Base-by-base conservation (phyloP, 2,888 invertebrate species). In the Phyllotreta cruciferae region DNA sequence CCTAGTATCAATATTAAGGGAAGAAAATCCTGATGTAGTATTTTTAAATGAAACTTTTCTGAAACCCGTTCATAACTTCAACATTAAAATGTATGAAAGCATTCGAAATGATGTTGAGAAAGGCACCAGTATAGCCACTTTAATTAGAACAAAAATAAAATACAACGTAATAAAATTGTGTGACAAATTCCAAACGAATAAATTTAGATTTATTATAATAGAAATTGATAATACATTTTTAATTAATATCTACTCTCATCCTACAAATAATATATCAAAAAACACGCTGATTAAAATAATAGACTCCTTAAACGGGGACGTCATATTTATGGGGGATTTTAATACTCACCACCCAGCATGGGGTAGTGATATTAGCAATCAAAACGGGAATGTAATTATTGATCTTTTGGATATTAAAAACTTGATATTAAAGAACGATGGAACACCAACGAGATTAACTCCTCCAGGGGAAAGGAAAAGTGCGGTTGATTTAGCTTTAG, bases 401-500 rank as follows among this genome's bases (percentile, higher is more conserved):
- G 14, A 45, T 24, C n/a, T 44, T 13, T 42, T 36, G 35, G 56
- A 36, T 14, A 9, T 38, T 41, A 34, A 34, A 4, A 47, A 55
- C 1, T 35, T 52, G 8, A 37, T 64, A 0, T 3, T 64, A 1
- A 9, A 49, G 14, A 60, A 56, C 44, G 60, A 64, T 35, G 64
- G 64, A 0, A 13, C 52, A 1, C 36, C 49, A 6, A 64, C 64
- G 8, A 10, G 47, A 14, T n/a, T 64, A 1, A 9, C 44, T 8
- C 8, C 4, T 6, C 54, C 53, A 8, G 41, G 35, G 3, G 34
- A 13, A 9, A 38, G 24, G 4, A 6, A 53, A 11, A 64, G 45
- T 11, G 35, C 61, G n/a, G 8, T 64, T 3, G 64, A 62, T 37
- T 13, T 64, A 13, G 34, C 61, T 11, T 37, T 64, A 8, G 50